Evolutionary conservation across 2,888 invertebrate genomes (phyloP).

Genomic region (Tetranychus piercei): DNA sequence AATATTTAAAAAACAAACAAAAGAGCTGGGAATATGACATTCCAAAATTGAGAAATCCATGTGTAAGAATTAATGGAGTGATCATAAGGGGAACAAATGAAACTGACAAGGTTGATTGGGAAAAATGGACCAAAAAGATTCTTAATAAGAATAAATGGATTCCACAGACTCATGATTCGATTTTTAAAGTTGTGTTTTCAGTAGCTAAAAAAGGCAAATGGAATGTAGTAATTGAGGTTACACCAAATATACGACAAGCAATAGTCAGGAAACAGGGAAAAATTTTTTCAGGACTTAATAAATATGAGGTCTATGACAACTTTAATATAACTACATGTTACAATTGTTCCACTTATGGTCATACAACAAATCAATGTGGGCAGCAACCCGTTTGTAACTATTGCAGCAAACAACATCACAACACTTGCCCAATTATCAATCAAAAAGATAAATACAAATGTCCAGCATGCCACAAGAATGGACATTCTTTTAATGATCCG

Average conservation of each 20-base stretch:
- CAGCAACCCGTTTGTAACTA: background rate
- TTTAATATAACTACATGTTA: background rate
- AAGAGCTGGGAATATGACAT: background rate
- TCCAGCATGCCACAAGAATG: background rate
- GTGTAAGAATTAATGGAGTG: background rate
- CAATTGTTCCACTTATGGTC: background rate
- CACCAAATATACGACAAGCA: background rate
- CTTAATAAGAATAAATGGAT: background rate
- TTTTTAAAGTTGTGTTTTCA: background rate
- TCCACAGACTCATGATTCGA: background rate
- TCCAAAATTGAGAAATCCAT: background rate
- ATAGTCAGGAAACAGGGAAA: background rate
- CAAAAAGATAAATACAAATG: background rate
- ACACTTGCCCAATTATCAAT: background rate
- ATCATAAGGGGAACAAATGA: background rate
- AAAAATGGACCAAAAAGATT: background rate
- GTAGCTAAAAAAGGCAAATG: background rate
- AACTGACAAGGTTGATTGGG: background rate
- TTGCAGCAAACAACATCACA: background rate
- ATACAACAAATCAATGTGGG: background rate
- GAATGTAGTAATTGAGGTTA: background rate
- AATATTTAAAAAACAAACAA: background rate
- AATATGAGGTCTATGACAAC: background rate
- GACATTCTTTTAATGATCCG: background rate
- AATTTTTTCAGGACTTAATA: background rate